Evolutionary conservation across 2,797 vertebrate genomes (phyloP).

Genomic region (Chelmon rostratus): DNA sequence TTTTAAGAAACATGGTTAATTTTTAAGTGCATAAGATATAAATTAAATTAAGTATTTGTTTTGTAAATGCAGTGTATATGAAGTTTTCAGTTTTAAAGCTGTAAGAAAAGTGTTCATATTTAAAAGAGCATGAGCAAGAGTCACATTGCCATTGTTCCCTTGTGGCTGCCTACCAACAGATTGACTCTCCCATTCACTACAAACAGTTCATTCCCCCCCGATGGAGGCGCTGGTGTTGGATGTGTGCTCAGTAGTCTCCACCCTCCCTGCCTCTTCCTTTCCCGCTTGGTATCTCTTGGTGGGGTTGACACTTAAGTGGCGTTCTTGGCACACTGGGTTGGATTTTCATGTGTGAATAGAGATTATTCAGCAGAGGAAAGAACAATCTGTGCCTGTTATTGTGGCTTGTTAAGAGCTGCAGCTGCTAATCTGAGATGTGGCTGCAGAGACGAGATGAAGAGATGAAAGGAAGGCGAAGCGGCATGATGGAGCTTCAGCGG

Average conservation of each 20-base stretch:
- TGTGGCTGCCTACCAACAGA: conserved; percentile 35
- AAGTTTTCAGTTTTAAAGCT: not conserved
- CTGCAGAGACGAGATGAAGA: conserved; percentile 32
- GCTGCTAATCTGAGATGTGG: conserved; percentile 52
- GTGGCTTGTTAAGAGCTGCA: conserved; percentile 30
- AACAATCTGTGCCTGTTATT: conserved; percentile 47
- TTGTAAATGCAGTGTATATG: accelerated
- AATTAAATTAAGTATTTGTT: no score
- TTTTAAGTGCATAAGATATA: no score
- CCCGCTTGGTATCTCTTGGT: conserved; percentile 15
- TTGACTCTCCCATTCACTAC: conserved; percentile 28
- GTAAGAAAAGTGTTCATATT: not conserved
- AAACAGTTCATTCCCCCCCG: conserved; percentile 27
- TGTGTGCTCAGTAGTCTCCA: conserved; percentile 18
- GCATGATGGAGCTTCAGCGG: conserved; percentile 20
- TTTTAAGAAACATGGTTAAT: not conserved
- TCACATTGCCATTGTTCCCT: conserved; percentile 40
- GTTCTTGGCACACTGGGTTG: conserved; percentile 42
- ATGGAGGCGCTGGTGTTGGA: conserved; percentile 32
- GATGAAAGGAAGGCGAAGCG: conserved; percentile 37
- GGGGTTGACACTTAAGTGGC: conserved; percentile 47
- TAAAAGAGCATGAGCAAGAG: not conserved
- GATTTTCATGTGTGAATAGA: conserved; percentile 60
- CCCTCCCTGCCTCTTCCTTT: not conserved
- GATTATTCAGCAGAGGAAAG: conserved; percentile 63